Conservation (phyloP, 2,888 invertebrate species). For the Conistra vaccinii region DNA sequence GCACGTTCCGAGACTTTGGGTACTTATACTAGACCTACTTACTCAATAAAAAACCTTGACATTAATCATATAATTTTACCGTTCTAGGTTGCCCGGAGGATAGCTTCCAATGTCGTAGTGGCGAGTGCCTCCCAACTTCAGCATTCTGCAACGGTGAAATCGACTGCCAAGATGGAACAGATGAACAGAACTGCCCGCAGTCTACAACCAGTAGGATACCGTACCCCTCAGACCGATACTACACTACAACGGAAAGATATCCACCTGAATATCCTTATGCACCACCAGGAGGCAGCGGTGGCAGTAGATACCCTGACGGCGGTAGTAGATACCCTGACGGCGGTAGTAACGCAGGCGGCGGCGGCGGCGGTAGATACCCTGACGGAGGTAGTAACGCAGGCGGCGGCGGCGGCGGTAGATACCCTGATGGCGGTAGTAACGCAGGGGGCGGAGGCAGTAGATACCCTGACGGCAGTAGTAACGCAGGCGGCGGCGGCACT, state of each 20-base stretch:
- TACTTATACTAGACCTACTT: not conserved
- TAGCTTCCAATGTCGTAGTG: constrained; percentile 93
- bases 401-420: not conserved
- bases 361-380: not conserved
- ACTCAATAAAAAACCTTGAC: not conserved
- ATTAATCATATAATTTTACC: constrained; percentile 32
- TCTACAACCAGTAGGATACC: constrained; percentile 27
- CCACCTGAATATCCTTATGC: not conserved
- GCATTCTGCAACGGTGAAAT: constrained; percentile 91
- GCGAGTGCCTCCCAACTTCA: constrained; percentile 92
- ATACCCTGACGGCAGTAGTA: not conserved
- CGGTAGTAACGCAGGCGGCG: not conserved
- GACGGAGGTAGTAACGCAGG: not conserved
- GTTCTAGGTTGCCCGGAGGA: constrained; percentile 91
- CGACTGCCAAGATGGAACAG: constrained; percentile 93
- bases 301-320: not conserved
- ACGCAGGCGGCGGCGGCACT: not conserved
- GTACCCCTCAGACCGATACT: not conserved
- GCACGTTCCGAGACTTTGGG: constrained; percentile 25
- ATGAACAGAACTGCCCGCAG: constrained; percentile 91
- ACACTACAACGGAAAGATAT: constrained; percentile 30
- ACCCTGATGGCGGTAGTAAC: not conserved
- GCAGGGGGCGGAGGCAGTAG: not conserved
- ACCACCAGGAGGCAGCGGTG: not conserved
- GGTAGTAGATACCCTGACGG: not conserved